Conservation (phyloP, 2,113 vertebrate species). For the Solenodon paradoxus region DNA sequence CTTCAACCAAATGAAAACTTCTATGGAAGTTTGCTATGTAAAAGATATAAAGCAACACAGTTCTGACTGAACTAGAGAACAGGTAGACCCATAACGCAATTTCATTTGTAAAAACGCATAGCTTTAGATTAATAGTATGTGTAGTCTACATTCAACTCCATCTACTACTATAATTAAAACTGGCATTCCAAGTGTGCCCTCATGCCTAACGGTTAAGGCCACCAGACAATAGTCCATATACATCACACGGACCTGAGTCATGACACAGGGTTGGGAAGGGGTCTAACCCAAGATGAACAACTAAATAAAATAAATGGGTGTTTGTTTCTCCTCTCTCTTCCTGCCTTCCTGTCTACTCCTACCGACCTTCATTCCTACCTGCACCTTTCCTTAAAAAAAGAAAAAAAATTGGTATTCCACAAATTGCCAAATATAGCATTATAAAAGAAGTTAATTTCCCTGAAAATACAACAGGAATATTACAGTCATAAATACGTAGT, state of each 20-base stretch:
- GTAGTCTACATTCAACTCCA: slow-evolving; percentile 11
- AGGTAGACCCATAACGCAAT: background rate
- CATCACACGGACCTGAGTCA: no score
- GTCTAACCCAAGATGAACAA: no score
- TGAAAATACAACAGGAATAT: background rate
- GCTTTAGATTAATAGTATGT: background rate
- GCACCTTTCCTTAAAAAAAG: no score
- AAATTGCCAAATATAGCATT: slow-evolving; percentile 8
- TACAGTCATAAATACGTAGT: background rate
- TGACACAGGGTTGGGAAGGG: no score
- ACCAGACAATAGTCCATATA: no score
- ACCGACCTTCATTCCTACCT: no score
- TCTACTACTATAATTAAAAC: slow-evolving; percentile 40
- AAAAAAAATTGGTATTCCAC: background rate
- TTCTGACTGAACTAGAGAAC: background rate
- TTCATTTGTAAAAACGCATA: background rate
- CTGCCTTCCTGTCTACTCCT: no score
- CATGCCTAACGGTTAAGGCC: no score
- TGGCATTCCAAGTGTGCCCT: background rate
- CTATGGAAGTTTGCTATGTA: background rate
- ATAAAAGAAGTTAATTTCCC: slow-evolving; percentile 26
- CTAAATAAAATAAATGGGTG: no score
- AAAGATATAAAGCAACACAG: slow-evolving; percentile 12
- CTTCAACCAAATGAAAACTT: background rate
- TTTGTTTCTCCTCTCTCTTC: no score